Percentiles rank a stretch among this genome's conserved stretches.
These are phyloP conservation scores for Dysmachus trigonus DNA, from an alignment of 2,888 invertebrate genomes.

Conservation along the genomic window DNA sequence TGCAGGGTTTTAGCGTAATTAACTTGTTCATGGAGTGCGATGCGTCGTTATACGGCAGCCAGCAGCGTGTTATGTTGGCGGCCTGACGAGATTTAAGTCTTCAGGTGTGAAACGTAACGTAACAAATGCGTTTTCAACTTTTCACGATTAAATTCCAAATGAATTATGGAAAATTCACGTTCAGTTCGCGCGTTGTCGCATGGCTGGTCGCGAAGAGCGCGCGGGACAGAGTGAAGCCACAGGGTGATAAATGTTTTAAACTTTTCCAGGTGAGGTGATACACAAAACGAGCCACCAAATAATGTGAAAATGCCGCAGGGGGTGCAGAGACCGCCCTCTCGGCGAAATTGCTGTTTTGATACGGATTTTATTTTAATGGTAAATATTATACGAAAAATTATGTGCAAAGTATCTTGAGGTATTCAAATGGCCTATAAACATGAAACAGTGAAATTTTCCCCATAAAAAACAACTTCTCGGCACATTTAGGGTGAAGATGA, in stretches of 20 bases:
- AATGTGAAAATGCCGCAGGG: background rate
- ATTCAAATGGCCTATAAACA: background rate
- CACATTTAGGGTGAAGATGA: background rate
- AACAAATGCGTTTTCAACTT: constrained; percentile 25
- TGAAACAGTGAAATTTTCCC: background rate
- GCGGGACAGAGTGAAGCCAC: background rate
- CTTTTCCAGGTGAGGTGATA: background rate
- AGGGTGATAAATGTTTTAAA: constrained; percentile 10
- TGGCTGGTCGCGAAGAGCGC: background rate
- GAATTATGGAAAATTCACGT: constrained; percentile 23
- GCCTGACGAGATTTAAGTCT: constrained; percentile 15
- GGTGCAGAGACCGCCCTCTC: background rate
- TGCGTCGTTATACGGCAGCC: constrained; percentile 4
- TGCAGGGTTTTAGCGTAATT: constrained; percentile 26
- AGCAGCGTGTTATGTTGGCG: no score
- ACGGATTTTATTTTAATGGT: background rate
- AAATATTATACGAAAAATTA: background rate
- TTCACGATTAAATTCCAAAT: background rate
- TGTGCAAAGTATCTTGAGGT: background rate
- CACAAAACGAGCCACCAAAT: background rate
- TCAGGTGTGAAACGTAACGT: constrained; percentile 15
- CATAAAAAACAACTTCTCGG: background rate
- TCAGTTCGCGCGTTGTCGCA: background rate
- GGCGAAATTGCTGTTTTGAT: background rate
- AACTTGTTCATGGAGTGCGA: constrained; percentile 26